phyloP scores from a whole-genome alignment of 2,113 vertebrate species.

The Nipponia nippon region DNA sequence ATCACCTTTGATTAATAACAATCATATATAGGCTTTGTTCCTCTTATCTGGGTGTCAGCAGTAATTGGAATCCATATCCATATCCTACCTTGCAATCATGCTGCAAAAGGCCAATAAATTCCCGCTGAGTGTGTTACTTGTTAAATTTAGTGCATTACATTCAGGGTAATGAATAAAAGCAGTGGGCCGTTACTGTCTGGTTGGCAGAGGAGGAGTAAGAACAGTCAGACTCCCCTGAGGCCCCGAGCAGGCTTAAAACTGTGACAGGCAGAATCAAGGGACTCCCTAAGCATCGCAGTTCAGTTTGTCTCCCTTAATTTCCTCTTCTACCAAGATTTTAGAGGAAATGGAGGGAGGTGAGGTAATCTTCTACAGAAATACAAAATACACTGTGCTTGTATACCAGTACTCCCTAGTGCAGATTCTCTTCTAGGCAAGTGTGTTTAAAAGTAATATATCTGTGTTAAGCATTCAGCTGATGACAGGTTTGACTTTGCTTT shows the following conservation, averaged over 20 bases:
- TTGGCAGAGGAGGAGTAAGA: conserved; percentile 64
- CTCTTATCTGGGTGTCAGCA: conserved; percentile 74
- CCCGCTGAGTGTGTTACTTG: conserved; percentile 77
- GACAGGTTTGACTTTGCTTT: neutral
- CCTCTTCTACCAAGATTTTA: conserved; percentile 56
- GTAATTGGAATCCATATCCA: conserved; percentile 80
- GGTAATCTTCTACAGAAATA: conserved; percentile 41
- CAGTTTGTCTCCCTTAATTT: conserved; percentile 70
- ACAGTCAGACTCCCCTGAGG: conserved; percentile 73
- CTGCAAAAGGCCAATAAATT: conserved; percentile 80
- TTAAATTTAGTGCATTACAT: conserved; percentile 80
- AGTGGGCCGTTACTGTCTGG: conserved; percentile 76
- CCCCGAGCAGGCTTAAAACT: conserved; percentile 34
- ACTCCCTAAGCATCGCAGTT: conserved; percentile 63
- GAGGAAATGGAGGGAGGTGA: conserved; percentile 46
- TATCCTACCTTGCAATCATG: conserved; percentile 74
- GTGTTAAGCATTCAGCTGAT: neutral
- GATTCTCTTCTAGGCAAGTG: conserved; percentile 39
- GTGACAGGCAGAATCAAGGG: conserved; percentile 71
- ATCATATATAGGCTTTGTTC: conserved; percentile 71
- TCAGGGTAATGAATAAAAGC: conserved; percentile 79
- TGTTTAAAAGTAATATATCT: conserved; percentile 4
- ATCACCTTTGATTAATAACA: conserved; percentile 73
- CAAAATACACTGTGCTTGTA: conserved; percentile 30
- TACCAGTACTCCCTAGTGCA: neutral